These are phyloP conservation scores for Cyprichromis sp. DNA, from an alignment of 2,113 vertebrate genomes.

Conservation along the genomic window DNA sequence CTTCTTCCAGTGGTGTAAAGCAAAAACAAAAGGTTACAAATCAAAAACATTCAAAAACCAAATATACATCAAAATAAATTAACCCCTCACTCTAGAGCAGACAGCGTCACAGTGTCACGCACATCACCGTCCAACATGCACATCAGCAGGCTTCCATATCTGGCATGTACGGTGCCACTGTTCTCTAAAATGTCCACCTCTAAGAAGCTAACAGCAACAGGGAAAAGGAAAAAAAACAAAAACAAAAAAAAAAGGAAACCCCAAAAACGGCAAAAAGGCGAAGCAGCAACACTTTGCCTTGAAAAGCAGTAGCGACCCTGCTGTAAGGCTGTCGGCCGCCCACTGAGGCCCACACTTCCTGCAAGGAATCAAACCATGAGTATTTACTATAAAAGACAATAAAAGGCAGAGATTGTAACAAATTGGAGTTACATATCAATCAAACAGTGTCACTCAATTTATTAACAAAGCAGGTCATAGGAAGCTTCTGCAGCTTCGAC, in stretches of 20 bases:
- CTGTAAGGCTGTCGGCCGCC: background rate
- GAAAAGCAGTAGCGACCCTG: background rate
- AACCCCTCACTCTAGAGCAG: background rate
- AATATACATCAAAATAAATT: background rate
- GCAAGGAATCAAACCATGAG: background rate
- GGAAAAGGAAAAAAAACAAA: no score
- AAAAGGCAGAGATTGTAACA: background rate
- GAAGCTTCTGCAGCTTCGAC: background rate
- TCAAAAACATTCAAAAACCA: background rate
- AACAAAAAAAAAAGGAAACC: background rate
- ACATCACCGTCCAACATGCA: background rate
- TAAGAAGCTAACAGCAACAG: no score
- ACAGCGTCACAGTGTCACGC: background rate
- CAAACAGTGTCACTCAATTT: background rate
- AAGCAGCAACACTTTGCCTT: background rate
- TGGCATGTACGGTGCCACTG: no score
- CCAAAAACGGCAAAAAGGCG: background rate
- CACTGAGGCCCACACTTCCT: background rate
- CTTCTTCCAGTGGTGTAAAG: background rate
- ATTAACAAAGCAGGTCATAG: background rate
- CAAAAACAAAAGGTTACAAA: background rate
- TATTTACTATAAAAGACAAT: background rate
- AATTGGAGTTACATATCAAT: background rate
- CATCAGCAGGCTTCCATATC: no score
- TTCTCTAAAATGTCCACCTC: no score